These are phyloP conservation scores for Alsophila aescularia DNA, from an alignment of 2,888 invertebrate species.

Conservation along the genomic window DNA sequence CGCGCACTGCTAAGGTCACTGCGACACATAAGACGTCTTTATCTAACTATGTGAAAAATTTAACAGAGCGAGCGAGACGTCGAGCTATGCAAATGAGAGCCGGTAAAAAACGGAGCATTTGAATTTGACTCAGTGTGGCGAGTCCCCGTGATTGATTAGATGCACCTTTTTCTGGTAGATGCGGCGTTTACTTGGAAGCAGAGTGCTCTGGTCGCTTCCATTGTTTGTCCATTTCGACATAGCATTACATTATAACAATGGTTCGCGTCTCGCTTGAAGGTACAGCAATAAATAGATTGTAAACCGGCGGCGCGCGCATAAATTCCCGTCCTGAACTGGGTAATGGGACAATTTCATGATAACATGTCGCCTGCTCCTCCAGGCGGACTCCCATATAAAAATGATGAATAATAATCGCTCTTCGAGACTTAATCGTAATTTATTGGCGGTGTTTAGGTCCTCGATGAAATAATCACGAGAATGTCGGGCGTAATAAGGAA, in stretches of 20 bases:
- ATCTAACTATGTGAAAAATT: slow-evolving; percentile 34
- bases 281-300: slow-evolving; percentile 62
- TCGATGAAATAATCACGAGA: slow-evolving; percentile 5
- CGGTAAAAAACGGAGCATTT: slow-evolving; percentile 64
- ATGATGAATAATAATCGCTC: slow-evolving; percentile 17
- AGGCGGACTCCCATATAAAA: neutral
- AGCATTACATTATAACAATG: slow-evolving; percentile 54
- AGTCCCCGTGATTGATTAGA: slow-evolving; percentile 75
- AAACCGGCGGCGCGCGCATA: slow-evolving; percentile 60
- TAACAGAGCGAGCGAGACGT: slow-evolving; percentile 48
- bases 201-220: slow-evolving; percentile 51
- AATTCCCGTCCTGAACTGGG: slow-evolving; percentile 49
- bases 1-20: slow-evolving; percentile 70
- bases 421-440: slow-evolving; percentile 3
- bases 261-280: slow-evolving; percentile 49
- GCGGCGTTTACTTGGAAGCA: slow-evolving; percentile 61
- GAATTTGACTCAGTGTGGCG: slow-evolving; percentile 60
- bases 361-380: slow-evolving; percentile 20
- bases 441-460: slow-evolving; percentile 6
- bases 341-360: slow-evolving; percentile 52
- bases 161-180: slow-evolving; percentile 70
- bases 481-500: slow-evolving; percentile 4
- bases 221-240: slow-evolving; percentile 63
- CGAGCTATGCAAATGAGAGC: slow-evolving; percentile 67
- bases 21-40: slow-evolving; percentile 53